A percentile compares a stretch with the other conserved stretches of the same genome.
phyloP scores from a whole-genome alignment of 53 echinoderm and acorn worm species.

The Actinopyga echinites region DNA sequence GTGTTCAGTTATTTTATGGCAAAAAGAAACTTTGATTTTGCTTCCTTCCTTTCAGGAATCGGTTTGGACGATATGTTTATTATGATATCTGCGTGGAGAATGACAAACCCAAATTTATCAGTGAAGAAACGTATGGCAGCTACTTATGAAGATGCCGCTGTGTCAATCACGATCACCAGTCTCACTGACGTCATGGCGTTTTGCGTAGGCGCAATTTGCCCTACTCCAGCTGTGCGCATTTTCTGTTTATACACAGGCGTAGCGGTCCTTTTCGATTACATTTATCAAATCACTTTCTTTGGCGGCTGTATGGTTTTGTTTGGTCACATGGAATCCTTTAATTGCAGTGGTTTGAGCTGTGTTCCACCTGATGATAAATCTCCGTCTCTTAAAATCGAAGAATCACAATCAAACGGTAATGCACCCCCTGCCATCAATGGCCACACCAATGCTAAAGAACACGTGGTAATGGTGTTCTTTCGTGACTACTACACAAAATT shows the following conservation, averaged over 20 bases:
- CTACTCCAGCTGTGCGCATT: conserved; percentile 57
- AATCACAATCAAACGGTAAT: not conserved
- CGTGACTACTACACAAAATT: conserved; percentile 82
- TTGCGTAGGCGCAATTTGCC: conserved; percentile 59
- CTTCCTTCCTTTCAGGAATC: conserved; percentile 40
- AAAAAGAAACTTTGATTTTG: conserved; percentile 6
- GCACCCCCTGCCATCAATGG: not conserved
- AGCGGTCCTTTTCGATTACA: conserved; percentile 65
- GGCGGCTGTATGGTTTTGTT: conserved; percentile 58
- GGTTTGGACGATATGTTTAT: conserved; percentile 64
- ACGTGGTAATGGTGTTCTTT: conserved; percentile 85
- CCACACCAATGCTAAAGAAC: conserved; percentile 36
- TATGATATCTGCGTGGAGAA: conserved; percentile 57
- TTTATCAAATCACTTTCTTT: conserved; percentile 75
- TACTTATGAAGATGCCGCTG: conserved; percentile 67
- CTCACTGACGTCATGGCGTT: conserved; percentile 69
- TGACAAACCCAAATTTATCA: conserved; percentile 7
- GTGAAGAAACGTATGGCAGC: conserved; percentile 53
- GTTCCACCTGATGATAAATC: conserved; percentile 39
- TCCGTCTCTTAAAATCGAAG: not conserved
- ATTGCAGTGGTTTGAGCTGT: conserved; percentile 14
- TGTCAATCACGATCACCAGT: conserved; percentile 75
- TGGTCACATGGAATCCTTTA: conserved; percentile 41
- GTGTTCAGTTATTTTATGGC: too few species aligned
- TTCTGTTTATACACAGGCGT: conserved; percentile 71